Conservation (phyloP, 2,797 vertebrate genomes). For the Coilia nasus region DNA sequence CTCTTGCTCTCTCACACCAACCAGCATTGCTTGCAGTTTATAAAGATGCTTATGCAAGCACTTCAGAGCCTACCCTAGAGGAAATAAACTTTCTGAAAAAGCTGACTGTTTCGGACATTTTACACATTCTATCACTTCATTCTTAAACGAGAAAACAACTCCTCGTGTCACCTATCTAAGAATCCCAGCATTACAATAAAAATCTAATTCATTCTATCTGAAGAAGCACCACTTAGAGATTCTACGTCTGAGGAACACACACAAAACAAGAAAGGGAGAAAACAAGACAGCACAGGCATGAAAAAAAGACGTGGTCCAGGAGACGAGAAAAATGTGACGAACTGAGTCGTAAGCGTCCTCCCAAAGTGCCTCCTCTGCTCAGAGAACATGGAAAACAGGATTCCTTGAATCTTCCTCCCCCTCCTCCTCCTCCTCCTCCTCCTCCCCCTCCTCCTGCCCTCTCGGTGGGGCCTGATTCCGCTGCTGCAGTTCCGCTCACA, state of each 20-base stretch:
- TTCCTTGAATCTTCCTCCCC: constrained; percentile 11
- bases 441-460: not conserved
- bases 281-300: not conserved
- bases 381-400: constrained; percentile 16
- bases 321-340: not conserved
- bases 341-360: not conserved
- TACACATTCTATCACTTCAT: not conserved
- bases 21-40: constrained; percentile 60
- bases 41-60: constrained; percentile 61
- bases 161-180: not conserved
- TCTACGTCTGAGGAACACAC: not conserved
- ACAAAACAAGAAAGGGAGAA: not conserved
- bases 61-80: constrained; percentile 55
- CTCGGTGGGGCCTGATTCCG: not conserved
- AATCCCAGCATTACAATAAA: not conserved
- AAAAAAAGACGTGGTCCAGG: not conserved
- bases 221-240: not conserved
- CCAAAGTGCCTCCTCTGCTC: not conserved
- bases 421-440: too few relatives aligned
- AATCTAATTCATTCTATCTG: not conserved
- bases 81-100: constrained; percentile 55
- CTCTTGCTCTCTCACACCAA: constrained; percentile 40
- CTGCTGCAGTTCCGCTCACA: constrained; percentile 25
- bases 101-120: constrained; percentile 36
- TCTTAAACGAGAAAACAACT: constrained; percentile 10